phyloP scores from a whole-genome alignment of 2,113 vertebrate species.

The Caranx ignobilis region DNA sequence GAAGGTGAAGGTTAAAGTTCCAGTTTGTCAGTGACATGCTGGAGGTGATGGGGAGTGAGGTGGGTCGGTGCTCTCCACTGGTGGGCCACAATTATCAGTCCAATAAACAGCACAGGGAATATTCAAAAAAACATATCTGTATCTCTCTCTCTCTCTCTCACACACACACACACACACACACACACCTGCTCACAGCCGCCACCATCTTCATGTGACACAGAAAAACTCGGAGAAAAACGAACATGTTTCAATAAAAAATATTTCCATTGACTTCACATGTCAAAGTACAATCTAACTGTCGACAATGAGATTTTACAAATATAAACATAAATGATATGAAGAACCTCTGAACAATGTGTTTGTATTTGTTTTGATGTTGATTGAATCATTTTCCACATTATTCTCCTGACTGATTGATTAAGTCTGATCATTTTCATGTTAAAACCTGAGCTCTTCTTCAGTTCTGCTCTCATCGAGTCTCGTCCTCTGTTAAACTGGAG shows the following conservation, averaged over 20 bases:
- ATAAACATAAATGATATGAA: too few species aligned
- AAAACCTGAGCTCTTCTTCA: not conserved
- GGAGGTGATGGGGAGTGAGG: conserved; percentile 28
- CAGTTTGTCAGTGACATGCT: conserved; percentile 54
- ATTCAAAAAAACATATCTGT: not conserved
- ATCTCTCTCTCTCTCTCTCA: conserved; percentile 1
- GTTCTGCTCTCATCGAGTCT: not conserved
- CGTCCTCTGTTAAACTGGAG: not conserved
- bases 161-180: not conserved
- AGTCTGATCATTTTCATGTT: not conserved
- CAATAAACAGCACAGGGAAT: not conserved
- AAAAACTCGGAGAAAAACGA: too few species aligned
- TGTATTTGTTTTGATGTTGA: too few species aligned
- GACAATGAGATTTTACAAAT: too few species aligned
- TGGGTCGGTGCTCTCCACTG: not conserved
- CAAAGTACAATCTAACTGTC: too few species aligned
- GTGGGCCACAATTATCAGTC: not conserved
- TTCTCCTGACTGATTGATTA: not conserved
- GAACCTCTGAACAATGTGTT: too few species aligned
- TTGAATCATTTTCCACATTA: too few species aligned
- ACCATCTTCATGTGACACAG: not conserved
- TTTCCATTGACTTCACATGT: too few species aligned
- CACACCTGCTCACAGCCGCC: not conserved
- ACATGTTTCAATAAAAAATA: too few species aligned
- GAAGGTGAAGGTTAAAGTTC: conserved; percentile 64